These are phyloP conservation scores for Mormyrus proboscirostris DNA, from an alignment of 2,797 vertebrate species.

Conservation along the genomic window DNA sequence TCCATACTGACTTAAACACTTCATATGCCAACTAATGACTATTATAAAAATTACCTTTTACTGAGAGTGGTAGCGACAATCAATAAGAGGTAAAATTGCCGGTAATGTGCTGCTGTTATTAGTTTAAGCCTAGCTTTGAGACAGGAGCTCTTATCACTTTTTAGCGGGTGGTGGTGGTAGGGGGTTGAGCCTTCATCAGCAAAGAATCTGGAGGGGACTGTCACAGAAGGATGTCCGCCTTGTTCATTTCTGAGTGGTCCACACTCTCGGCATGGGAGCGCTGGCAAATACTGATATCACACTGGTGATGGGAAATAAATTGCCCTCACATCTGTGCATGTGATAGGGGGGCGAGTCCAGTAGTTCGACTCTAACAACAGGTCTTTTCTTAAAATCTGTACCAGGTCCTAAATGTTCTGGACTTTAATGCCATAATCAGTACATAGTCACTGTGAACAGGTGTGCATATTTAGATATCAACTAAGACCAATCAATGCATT, in stretches of 20 bases:
- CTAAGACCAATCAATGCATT: not conserved
- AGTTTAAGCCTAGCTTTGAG: not conserved
- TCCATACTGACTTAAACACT: not conserved
- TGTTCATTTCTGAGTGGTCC: not conserved
- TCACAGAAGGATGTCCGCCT: not conserved
- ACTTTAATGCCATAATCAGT: not conserved
- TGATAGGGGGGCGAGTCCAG: not conserved
- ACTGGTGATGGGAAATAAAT: conserved; percentile 1
- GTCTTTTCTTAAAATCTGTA: not conserved
- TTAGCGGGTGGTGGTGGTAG: not conserved
- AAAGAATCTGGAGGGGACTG: not conserved
- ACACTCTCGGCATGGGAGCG: not conserved
- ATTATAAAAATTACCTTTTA: not conserved
- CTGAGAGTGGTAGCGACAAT: not conserved
- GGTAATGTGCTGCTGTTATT: not conserved
- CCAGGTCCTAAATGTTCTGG: not conserved
- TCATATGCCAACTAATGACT: not conserved
- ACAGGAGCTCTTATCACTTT: not conserved
- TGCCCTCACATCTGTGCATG: not conserved
- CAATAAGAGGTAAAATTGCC: not conserved
- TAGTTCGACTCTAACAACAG: not conserved
- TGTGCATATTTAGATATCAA: not conserved
- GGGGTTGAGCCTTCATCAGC: not conserved
- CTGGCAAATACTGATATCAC: not conserved
- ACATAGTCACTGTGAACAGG: not conserved